Evolutionary conservation across 2,888 invertebrate species (phyloP), one percentile per base, ranked within the genome.

Genomic region (Antitype chi): DNA sequence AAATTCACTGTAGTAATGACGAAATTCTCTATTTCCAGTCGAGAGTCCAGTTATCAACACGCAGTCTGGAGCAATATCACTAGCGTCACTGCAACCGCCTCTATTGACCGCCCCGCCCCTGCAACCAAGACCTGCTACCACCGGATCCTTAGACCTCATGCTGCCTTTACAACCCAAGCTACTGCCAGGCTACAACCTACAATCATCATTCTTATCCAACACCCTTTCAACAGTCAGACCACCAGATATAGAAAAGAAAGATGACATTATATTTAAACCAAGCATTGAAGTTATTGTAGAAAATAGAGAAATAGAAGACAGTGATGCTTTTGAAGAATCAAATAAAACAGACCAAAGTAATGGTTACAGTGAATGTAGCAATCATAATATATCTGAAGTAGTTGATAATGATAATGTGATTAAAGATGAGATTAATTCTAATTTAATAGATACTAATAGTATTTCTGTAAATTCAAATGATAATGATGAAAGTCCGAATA

Each of bases 141-240:
- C 97, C 57, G 98, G 98, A 80, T 97, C 97, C 93, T 94, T 97
- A 91, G 97, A 98, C 90, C 97, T 98, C 85, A 97, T 98, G 94
- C 96, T 98, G 90, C 98, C 98, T 78, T 94, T 98, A 76, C 98
- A 98, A 97, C 98, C 98, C 80, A 97, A 97, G 90, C 94, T 98
- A 84, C 95, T 98, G 87, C 97, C 97, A 64, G 97, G 96, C 53
- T 97, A 97, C 92, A 96, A 97, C 90, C 93, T 96, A 0, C 96
- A 97, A 80, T 93, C 96, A 23, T 95, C 96, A 76, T 96, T 94
- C 89, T 91, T 96, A 57, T 95, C 97, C 81, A 97, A 96, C 88
- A 97, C 97, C 78, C 92, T 97, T 0, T 97, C 97, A 2, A 96
- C 96, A 47, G 96, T 96, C 28, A 88, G 96, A 89, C 95, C 96